These are phyloP conservation scores for Serripes groenlandicus DNA, from an alignment of 2,888 invertebrate genomes.

Conservation along the genomic window DNA sequence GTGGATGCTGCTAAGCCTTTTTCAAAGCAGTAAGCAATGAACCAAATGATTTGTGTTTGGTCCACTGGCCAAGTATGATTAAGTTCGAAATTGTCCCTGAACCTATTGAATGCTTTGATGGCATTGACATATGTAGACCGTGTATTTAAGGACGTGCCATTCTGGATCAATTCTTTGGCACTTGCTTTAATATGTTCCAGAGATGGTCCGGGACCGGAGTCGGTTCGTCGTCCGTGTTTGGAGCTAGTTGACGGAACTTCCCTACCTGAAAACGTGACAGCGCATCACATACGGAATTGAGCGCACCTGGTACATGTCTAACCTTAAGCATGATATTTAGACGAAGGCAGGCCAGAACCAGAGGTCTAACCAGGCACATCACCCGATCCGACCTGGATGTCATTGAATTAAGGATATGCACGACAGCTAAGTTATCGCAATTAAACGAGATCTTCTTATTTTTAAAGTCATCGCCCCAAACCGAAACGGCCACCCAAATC, in stretches of 20 bases:
- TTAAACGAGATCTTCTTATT: slow-evolving; percentile 46
- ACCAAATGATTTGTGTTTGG: slow-evolving; percentile 12
- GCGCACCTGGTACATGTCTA: slow-evolving; percentile 21
- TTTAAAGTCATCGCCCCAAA: slow-evolving; percentile 31
- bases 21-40: slow-evolving; percentile 46
- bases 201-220: slow-evolving; percentile 4
- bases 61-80: slow-evolving; percentile 22
- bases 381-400: slow-evolving; percentile 37
- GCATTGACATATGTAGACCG: slow-evolving; percentile 19
- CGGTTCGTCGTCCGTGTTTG: slow-evolving; percentile 24
- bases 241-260: slow-evolving; percentile 17
- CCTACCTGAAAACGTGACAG: slow-evolving; percentile 31
- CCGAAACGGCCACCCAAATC: slow-evolving; percentile 11
- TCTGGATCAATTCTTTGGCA: slow-evolving; percentile 12
- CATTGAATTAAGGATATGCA: slow-evolving; percentile 41
- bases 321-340: slow-evolving; percentile 32
- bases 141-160: slow-evolving; percentile 23
- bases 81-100: slow-evolving; percentile 1
- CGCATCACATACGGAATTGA: slow-evolving; percentile 8
- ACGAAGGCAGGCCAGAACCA: slow-evolving; percentile 26
- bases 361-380: slow-evolving; percentile 33
- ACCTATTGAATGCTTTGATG: background rate
- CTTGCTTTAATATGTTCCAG: slow-evolving; percentile 21
- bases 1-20: slow-evolving; percentile 42
- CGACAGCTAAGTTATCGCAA: slow-evolving; percentile 35